Conservation (phyloP, 2,797 vertebrate genomes). For the Phrynocephalus guinanensis region DNA sequence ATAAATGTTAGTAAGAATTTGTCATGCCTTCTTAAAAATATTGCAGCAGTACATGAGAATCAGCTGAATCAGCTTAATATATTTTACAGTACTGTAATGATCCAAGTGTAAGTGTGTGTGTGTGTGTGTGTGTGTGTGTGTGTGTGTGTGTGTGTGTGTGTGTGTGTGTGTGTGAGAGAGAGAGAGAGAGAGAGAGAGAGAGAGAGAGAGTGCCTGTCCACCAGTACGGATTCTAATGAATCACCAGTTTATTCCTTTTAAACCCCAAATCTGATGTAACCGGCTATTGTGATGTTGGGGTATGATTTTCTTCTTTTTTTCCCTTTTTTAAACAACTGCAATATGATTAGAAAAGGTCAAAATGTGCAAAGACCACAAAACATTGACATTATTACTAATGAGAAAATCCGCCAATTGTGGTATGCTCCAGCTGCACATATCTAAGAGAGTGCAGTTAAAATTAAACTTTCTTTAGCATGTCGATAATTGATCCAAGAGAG, state of each 20-base stretch:
- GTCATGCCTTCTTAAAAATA: not conserved
- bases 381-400: conserved; percentile 75
- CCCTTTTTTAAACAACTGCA: conserved; percentile 44
- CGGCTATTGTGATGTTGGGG: conserved; percentile 63
- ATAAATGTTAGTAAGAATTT: not conserved
- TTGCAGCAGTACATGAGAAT: not conserved
- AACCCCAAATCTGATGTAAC: conserved; percentile 62
- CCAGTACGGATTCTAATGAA: conserved; percentile 62
- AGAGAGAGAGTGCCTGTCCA: conserved; percentile 1
- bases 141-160: too few species aligned
- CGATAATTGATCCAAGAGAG: conserved; percentile 73
- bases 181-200: too few species aligned
- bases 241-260: conserved; percentile 63
- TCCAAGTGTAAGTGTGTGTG: conserved; percentile 46
- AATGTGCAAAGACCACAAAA: conserved; percentile 69
- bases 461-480: conserved; percentile 75
- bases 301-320: conserved; percentile 48
- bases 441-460: conserved; percentile 75
- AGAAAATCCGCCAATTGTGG: conserved; percentile 72
- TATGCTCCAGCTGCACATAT: conserved; percentile 71
- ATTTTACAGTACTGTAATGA: conserved; percentile 50
- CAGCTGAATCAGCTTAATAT: not conserved
- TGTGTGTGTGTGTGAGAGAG: too few species aligned
- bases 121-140: too few species aligned
- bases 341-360: conserved; percentile 69